Percentiles rank a stretch among this genome's conserved stretches.
phyloP scores from a whole-genome alignment of 2,888 invertebrate genomes.

The Drosophila siamana region DNA sequence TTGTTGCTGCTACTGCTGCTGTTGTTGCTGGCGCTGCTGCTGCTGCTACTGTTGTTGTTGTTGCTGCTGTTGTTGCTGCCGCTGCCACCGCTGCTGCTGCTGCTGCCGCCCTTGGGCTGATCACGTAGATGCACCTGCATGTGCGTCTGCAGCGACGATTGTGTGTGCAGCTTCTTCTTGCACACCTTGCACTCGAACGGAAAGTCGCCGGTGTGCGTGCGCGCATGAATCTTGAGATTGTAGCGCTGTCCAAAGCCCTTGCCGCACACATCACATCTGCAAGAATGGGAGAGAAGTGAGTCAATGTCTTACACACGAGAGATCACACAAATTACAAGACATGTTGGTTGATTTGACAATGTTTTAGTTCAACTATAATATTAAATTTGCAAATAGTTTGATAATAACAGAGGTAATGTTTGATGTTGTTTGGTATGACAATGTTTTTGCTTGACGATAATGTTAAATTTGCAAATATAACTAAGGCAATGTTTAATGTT shows the following conservation, averaged over 20 bases:
- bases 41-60: conserved; percentile 39
- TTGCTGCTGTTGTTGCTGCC: conserved; percentile 44
- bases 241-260: conserved; percentile 85
- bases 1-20: conserved; percentile 24
- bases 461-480: too few species aligned
- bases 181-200: conserved; percentile 85
- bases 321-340: too few species aligned
- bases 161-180: conserved; percentile 84
- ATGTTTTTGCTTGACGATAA: too few species aligned
- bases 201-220: conserved; percentile 85
- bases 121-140: conserved; percentile 84
- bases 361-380: too few species aligned
- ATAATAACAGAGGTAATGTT: too few species aligned
- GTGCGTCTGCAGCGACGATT: conserved; percentile 84
- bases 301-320: background rate
- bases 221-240: conserved; percentile 85
- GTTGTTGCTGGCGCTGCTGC: conserved; percentile 5
- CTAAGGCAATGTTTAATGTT: too few species aligned
- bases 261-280: conserved; percentile 85
- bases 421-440: too few species aligned
- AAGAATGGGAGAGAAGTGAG: conserved; percentile 3
- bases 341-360: too few species aligned
- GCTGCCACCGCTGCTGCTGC: conserved; percentile 23
- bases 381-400: too few species aligned
- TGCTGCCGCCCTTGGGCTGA: conserved; percentile 67